Percentiles rank a stretch among this genome's conserved stretches.
These are phyloP conservation scores for Anorthoa munda DNA, from an alignment of 2,888 invertebrate species.

Conservation along the genomic window DNA sequence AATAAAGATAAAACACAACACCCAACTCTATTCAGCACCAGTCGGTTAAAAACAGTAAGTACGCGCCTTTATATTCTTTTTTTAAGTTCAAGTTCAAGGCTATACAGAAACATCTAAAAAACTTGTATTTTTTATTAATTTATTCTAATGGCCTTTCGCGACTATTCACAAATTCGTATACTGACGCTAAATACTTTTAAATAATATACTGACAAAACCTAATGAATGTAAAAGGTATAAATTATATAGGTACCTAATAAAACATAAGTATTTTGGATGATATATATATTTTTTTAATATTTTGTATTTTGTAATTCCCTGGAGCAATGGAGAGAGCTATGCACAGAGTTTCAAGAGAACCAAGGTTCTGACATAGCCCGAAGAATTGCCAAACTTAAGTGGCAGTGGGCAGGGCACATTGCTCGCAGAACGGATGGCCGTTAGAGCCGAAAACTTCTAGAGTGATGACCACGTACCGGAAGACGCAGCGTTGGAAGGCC, in stretches of 20 bases:
- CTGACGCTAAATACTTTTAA: conserved; percentile 43
- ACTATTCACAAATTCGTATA: conserved; percentile 39
- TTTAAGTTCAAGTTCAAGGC: conserved; percentile 55
- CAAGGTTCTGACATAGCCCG: too few relatives aligned
- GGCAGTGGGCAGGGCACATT: too few relatives aligned
- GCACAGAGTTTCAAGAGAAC: too few relatives aligned
- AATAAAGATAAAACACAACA: neutral
- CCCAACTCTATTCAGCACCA: neutral
- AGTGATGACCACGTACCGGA: too few relatives aligned
- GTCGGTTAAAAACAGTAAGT: neutral
- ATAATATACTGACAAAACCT: conserved; percentile 32
- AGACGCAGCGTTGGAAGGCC: too few relatives aligned
- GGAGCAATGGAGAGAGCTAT: too few relatives aligned
- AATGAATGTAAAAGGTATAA: conserved; percentile 30
- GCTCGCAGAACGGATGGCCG: too few relatives aligned
- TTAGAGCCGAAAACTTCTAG: too few relatives aligned
- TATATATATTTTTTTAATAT: neutral
- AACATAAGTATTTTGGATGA: neutral
- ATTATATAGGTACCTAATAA: conserved; percentile 8
- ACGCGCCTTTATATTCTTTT: conserved; percentile 42
- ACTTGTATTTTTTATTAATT: conserved; percentile 38
- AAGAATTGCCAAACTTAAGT: too few relatives aligned
- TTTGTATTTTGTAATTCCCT: too few relatives aligned
- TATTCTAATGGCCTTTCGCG: conserved; percentile 39
- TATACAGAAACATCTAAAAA: conserved; percentile 15